Evolutionary conservation across 37 sponge, comb jelly and placozoan species (phyloP).

Genomic region (Hexactinellida sp.): DNA sequence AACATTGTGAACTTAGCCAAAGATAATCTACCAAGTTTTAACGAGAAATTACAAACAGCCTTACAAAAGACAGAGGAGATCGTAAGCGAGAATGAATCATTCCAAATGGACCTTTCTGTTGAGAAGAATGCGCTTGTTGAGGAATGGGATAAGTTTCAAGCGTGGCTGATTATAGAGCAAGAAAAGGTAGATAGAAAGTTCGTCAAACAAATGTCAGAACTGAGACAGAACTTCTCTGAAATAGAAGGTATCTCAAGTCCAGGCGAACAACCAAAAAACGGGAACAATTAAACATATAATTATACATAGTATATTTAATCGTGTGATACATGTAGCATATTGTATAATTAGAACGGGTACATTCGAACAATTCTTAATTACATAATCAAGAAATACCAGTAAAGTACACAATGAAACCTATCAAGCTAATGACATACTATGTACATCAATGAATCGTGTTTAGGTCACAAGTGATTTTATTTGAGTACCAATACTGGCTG

Average conservation of each 20-base stretch:
- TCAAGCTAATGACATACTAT: not conserved
- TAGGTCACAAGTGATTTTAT: not conserved
- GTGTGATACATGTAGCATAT: too few species aligned
- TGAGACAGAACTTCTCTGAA: not conserved
- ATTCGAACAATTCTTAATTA: too few species aligned
- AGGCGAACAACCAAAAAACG: not conserved
- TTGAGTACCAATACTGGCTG: not conserved
- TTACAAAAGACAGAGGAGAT: not conserved
- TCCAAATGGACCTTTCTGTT: not conserved
- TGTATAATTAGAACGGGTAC: too few species aligned
- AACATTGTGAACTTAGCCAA: not conserved
- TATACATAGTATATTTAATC: too few species aligned
- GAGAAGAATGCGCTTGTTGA: not conserved
- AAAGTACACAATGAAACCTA: too few species aligned
- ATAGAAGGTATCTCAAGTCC: not conserved
- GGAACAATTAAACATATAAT: too few species aligned
- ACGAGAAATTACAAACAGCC: not conserved
- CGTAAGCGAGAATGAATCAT: not conserved
- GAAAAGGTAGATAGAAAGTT: not conserved
- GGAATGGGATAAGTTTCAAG: not conserved
- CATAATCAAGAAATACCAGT: too few species aligned
- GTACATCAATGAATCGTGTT: not conserved
- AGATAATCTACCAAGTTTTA: not conserved
- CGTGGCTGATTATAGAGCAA: not conserved
- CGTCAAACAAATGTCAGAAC: not conserved